These are phyloP conservation scores for Norana najaformis DNA, from an alignment of 2,888 invertebrate genomes.

Conservation along the genomic window DNA sequence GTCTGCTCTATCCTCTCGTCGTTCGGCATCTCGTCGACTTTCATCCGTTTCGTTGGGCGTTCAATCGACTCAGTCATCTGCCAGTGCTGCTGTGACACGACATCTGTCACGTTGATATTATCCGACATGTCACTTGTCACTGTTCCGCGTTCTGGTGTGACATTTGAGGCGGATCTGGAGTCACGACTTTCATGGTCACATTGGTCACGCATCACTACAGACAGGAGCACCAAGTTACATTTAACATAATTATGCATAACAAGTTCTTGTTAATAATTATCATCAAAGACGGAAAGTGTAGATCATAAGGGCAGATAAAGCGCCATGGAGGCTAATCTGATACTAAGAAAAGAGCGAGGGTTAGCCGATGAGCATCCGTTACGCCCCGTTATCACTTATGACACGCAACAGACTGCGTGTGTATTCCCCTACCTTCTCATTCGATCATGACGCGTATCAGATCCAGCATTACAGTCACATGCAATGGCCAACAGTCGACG, in stretches of 20 bases:
- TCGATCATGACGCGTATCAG: not conserved
- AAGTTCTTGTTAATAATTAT: not conserved
- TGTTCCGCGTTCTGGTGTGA: not conserved
- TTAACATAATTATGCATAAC: not conserved
- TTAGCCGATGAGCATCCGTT: slow-evolving; percentile 3
- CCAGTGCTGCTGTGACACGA: too few relatives aligned
- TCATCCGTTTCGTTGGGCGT: not conserved
- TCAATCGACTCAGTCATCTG: too few relatives aligned
- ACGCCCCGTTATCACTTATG: not conserved
- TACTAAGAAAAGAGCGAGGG: not conserved
- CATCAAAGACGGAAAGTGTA: not conserved
- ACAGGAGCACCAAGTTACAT: not conserved
- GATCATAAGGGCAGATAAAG: not conserved
- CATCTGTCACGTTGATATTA: not conserved
- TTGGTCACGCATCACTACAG: not conserved
- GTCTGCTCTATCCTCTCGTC: not conserved
- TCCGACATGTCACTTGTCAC: not conserved
- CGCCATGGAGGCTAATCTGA: not conserved
- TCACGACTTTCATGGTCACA: not conserved
- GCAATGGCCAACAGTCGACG: not conserved
- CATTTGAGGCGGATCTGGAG: not conserved
- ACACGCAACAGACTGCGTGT: not conserved
- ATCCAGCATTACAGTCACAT: not conserved
- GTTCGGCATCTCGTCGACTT: not conserved
- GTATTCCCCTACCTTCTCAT: not conserved